Evolutionary conservation across 2,113 vertebrate genomes (phyloP), one percentile per base, ranked within the genome.

Genomic region (Oncorhynchus clarkii): DNA sequence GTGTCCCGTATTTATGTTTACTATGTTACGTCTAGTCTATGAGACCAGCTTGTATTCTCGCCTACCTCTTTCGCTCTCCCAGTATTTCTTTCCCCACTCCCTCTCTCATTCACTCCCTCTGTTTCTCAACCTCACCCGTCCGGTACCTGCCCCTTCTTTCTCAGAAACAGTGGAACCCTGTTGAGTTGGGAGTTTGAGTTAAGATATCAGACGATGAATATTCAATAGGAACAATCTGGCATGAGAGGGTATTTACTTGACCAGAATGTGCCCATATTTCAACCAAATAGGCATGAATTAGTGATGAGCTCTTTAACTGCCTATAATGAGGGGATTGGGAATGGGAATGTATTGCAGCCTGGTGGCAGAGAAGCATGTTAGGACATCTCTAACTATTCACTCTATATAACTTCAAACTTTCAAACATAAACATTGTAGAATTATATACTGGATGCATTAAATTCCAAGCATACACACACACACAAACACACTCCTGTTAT

Each of bases 301-400:
- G 34, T 26, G 20, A 72, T 70, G 70, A 75, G 77, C 81, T 80
- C 80, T 80, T 72, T 73, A 62, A 71, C 84, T 82, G 85, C 75
- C 70, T 3, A 68, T 80, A 76, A 86, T 87, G 80, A 76, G 80
- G 72, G 81, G 82, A 72, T 48, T 73, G n/a, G 57, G 75, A 31
- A 31, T 31, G 31, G n/a, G n/a, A n/a, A n/a, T 12, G 9, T 66
- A 2, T n/a, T n/a, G 11, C 34, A 70, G 72, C 70, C 12, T 34
- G 73, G 77, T 81, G 65, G 80, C 59, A 71, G 66, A 77, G 70
- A 64, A 64, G 73, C 81, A 81, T 4, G 85, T 84, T 79, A 80
- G 86, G 78, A 85, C 82, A 79, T 29, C 49, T 77, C 67, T 81
- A 87, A 80, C 85, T 84, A 31, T 31, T 31, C 31, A 31, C 31